Conservation (phyloP, 1,140 invertebrate species). For the Nautilus pompilius region DNA sequence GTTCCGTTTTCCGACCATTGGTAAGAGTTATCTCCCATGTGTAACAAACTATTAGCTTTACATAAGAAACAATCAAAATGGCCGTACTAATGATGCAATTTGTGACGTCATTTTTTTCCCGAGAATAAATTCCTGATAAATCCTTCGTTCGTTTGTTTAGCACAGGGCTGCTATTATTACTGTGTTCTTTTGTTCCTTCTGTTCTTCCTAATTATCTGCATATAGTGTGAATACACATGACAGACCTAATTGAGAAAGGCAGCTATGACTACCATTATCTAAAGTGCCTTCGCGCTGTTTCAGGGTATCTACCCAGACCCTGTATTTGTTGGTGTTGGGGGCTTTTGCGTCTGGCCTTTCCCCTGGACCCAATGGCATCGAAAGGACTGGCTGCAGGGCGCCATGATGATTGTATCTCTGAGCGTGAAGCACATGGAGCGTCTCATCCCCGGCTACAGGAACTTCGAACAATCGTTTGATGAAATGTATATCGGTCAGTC, state of each 20-base stretch:
- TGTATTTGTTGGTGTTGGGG: conserved; percentile 40
- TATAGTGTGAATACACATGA: not conserved
- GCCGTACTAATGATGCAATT: too few relatives aligned
- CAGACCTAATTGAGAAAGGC: not conserved
- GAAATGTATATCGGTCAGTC: conserved; percentile 38
- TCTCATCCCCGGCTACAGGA: conserved; percentile 44
- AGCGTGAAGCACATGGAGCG: conserved; percentile 37
- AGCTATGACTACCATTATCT: not conserved
- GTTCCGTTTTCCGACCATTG: too few relatives aligned
- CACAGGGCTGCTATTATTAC: not conserved
- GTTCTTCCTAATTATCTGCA: not conserved
- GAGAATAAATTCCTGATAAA: not conserved
- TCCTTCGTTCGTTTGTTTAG: not conserved
- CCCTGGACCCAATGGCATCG: conserved; percentile 43
- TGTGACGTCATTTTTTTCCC: too few relatives aligned
- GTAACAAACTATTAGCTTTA: too few relatives aligned
- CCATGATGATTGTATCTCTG: conserved; percentile 37
- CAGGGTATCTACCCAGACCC: conserved; percentile 28
- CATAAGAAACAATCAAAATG: too few relatives aligned
- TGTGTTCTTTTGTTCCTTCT: not conserved
- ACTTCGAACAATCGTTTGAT: conserved; percentile 40
- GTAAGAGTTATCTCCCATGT: too few relatives aligned
- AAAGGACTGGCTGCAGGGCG: conserved; percentile 42
- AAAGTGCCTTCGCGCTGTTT: conserved; percentile 4
- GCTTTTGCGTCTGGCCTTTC: conserved; percentile 35